Evolutionary conservation across 2,888 invertebrate genomes (phyloP).

Genomic region (Neoscelio sp.): DNA sequence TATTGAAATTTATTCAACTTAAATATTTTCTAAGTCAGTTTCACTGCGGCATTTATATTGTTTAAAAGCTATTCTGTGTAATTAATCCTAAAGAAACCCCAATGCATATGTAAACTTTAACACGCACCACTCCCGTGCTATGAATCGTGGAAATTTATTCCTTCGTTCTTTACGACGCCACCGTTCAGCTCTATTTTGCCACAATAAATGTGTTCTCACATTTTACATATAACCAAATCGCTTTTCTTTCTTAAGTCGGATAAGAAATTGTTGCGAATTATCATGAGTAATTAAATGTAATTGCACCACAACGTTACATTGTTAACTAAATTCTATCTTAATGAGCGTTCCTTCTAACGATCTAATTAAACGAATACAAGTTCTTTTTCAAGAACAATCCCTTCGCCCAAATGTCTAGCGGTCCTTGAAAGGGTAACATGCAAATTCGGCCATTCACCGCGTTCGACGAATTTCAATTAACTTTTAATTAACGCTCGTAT

Average conservation of each 20-base stretch:
- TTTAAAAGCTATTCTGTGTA: slow-evolving; percentile 40
- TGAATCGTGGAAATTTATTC: slow-evolving; percentile 59
- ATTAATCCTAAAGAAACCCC: slow-evolving; percentile 53
- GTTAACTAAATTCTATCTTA: no score
- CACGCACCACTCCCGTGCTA: slow-evolving; percentile 49
- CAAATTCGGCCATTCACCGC: no score
- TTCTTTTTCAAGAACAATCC: no score
- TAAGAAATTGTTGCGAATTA: slow-evolving; percentile 23
- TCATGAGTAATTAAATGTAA: slow-evolving; percentile 34
- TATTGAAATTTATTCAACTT: slow-evolving; percentile 39
- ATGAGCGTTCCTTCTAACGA: no score
- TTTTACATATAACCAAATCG: slow-evolving; percentile 36
- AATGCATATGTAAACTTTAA: slow-evolving; percentile 62
- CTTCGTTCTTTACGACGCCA: slow-evolving; percentile 53
- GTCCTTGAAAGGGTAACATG: no score
- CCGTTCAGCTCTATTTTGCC: slow-evolving; percentile 51
- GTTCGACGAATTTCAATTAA: no score
- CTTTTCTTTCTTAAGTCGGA: background rate
- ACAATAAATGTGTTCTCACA: slow-evolving; percentile 51
- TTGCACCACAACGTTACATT: no score
- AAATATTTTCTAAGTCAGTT: slow-evolving; percentile 15
- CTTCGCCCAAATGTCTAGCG: no score
- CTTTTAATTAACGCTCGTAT: no score
- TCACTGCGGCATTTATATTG: slow-evolving; percentile 15
- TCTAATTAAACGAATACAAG: no score